Evolutionary conservation across 1,140 invertebrate genomes (phyloP).

Genomic region (Palaemon carinicauda): DNA sequence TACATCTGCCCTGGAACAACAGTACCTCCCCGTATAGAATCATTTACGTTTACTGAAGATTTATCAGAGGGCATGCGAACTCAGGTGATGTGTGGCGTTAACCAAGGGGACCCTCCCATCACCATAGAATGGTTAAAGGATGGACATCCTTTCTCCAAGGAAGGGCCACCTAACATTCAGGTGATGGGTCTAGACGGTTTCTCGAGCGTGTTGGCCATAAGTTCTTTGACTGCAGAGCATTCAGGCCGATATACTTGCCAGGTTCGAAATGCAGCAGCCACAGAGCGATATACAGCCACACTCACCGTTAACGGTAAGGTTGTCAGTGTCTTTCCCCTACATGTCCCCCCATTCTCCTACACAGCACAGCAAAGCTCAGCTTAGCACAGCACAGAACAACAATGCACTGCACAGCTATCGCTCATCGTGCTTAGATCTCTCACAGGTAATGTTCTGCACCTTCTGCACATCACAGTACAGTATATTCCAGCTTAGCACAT

Average conservation of each 20-base stretch:
- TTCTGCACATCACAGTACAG: conserved; percentile 27
- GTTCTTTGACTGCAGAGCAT: conserved; percentile 81
- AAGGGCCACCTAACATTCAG: conserved; percentile 67
- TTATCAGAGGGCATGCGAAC: conserved; percentile 65
- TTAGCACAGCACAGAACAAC: no score
- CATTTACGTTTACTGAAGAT: conserved; percentile 35
- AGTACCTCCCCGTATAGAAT: conserved; percentile 42
- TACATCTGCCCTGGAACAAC: neutral
- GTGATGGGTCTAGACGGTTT: conserved; percentile 81
- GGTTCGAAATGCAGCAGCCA: conserved; percentile 71
- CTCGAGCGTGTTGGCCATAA: conserved; percentile 87
- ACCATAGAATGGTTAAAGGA: conserved; percentile 82
- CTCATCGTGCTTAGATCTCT: conserved; percentile 3
- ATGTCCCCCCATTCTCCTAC: neutral
- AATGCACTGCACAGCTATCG: conserved; percentile 19
- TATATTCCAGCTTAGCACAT: neutral
- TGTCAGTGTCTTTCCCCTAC: conserved; percentile 26
- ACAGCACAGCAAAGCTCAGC: conserved; percentile 18
- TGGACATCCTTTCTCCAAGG: conserved; percentile 69
- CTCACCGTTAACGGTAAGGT: conserved; percentile 65
- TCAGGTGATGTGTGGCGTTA: conserved; percentile 87
- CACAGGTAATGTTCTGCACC: neutral
- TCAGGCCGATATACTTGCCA: conserved; percentile 89
- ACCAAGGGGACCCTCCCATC: conserved; percentile 94
- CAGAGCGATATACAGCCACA: conserved; percentile 65